Percentiles rank a stretch among this genome's conserved stretches.
Evolutionary conservation across 1,140 invertebrate species (phyloP).

Genomic region (Drosophila sp.): DNA sequence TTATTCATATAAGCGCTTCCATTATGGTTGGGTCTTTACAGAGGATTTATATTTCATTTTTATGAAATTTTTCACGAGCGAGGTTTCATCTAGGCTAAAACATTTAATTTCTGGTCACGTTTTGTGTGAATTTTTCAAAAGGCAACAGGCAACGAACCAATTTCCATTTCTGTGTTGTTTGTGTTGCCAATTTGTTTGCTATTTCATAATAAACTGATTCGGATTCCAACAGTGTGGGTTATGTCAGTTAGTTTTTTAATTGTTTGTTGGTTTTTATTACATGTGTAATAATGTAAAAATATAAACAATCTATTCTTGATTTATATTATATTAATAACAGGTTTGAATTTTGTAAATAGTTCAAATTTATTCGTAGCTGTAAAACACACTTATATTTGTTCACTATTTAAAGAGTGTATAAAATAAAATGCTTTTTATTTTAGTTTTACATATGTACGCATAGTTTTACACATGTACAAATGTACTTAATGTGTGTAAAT

Average conservation of each 20-base stretch:
- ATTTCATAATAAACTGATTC: conserved; percentile 25
- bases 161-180: conserved; percentile 50
- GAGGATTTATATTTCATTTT: conserved; percentile 78
- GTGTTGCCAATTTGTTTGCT: conserved; percentile 38
- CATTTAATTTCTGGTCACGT: conserved; percentile 81
- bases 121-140: conserved; percentile 72
- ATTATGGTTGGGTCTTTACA: conserved; percentile 47
- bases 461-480: too few species aligned
- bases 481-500: too few species aligned
- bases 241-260: background rate
- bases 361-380: too few species aligned
- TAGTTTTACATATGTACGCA: too few species aligned
- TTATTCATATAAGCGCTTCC: conserved; percentile 43
- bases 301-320: too few species aligned
- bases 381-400: too few species aligned
- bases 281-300: background rate
- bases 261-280: conserved; percentile 2
- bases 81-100: conserved; percentile 59
- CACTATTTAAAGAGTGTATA: too few species aligned
- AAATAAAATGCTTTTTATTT: too few species aligned
- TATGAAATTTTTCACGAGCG: conserved; percentile 62
- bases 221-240: background rate
- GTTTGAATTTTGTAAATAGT: too few species aligned
- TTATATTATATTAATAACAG: too few species aligned
- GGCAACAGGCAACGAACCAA: conserved; percentile 45